Percentiles rank a stretch among this genome's conserved stretches.
Evolutionary conservation across 2,888 invertebrate genomes (phyloP).

Genomic region (Entomobrya proxima): DNA sequence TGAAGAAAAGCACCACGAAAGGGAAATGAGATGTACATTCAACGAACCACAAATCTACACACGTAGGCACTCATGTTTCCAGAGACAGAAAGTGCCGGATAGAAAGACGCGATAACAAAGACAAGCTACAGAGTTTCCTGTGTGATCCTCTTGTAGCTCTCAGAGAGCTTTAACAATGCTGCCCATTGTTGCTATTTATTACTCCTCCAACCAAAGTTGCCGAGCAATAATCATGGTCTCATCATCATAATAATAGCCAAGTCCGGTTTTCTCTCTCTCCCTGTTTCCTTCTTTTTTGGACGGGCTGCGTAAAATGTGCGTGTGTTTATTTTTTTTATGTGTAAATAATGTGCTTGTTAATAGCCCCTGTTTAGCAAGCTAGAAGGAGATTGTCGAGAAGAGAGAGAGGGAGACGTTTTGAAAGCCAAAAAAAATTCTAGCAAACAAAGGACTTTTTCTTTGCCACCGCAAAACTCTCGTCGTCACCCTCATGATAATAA

Average conservation of each 20-base stretch:
- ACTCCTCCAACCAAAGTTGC: not conserved
- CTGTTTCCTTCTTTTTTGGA: not conserved
- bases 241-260: not conserved
- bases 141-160: no score
- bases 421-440: not conserved
- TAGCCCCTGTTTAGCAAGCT: conserved; percentile 14
- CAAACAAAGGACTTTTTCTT: conserved; percentile 16
- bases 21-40: not conserved
- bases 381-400: not conserved
- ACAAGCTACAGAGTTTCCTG: no score
- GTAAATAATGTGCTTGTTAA: conserved; percentile 28
- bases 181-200: not conserved
- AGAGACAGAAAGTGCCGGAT: conserved; percentile 29
- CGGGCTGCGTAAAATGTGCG: not conserved
- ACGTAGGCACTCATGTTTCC: not conserved
- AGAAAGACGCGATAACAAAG: no score
- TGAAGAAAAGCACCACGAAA: not conserved
- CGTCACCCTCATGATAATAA: not conserved
- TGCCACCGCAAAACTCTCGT: not conserved
- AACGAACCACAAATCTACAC: no score
- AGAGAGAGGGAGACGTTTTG: not conserved
- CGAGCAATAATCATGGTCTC: conserved; percentile 5
- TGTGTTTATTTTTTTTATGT: not conserved
- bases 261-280: conserved; percentile 21
- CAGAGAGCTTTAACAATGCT: no score